These are phyloP conservation scores for Drosophila funebris DNA, from an alignment of 1,140 invertebrate genomes.

Conservation along the genomic window DNA sequence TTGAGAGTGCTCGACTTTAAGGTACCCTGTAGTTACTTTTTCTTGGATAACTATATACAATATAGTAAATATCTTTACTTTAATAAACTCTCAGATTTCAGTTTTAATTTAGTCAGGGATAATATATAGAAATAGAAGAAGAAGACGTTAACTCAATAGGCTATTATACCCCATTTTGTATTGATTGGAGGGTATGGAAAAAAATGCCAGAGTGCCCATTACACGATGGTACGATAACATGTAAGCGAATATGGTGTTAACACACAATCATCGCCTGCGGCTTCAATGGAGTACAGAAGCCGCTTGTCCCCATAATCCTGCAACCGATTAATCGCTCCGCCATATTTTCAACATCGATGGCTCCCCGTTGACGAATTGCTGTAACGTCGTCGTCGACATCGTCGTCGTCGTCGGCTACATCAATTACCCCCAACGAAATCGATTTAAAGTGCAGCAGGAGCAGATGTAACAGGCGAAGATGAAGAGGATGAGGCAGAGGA, in stretches of 20 bases:
- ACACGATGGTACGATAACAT: slow-evolving; percentile 73
- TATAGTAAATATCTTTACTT: too few species aligned
- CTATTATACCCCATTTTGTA: neutral
- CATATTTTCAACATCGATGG: slow-evolving; percentile 56
- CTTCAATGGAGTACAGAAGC: slow-evolving; percentile 58
- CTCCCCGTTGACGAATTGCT: slow-evolving; percentile 34
- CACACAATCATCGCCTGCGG: slow-evolving; percentile 64
- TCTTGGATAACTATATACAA: too few species aligned
- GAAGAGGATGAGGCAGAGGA: slow-evolving; percentile 1
- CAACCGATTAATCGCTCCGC: slow-evolving; percentile 54
- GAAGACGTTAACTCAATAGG: too few species aligned
- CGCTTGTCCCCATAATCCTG: slow-evolving; percentile 53
- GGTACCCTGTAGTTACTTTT: neutral
- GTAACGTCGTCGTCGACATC: slow-evolving; percentile 25
- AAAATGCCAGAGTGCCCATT: slow-evolving; percentile 60
- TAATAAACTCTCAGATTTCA: too few species aligned
- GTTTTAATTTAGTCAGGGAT: too few species aligned
- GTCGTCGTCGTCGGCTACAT: slow-evolving; percentile 60
- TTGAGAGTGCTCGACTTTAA: neutral
- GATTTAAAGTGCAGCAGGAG: slow-evolving; percentile 58
- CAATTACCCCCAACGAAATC: slow-evolving; percentile 65
- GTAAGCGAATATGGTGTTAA: slow-evolving; percentile 82
- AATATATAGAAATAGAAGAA: too few species aligned
- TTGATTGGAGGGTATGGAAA: slow-evolving; percentile 9
- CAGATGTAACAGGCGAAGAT: slow-evolving; percentile 9